Base-by-base conservation (phyloP, 2,888 invertebrate species). In the Melieria picta region DNA sequence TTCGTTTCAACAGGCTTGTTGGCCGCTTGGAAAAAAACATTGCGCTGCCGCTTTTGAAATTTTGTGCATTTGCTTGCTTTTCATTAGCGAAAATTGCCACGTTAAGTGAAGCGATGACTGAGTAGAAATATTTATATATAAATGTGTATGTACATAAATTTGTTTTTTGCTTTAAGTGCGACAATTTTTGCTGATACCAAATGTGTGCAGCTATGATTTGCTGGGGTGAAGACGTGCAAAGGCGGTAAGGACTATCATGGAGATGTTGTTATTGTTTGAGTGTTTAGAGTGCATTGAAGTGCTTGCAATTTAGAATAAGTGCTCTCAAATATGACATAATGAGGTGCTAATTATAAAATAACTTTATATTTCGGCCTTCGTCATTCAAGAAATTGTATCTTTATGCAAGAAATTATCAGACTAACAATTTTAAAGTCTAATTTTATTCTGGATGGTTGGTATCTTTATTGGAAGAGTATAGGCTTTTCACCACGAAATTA, bases 81-180 rank as follows among this genome's bases (percentile, higher is more conserved):
- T 78, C 77, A 80, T 82, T 80, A 76, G 78, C 77, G 10, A 82
- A 76, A 72, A 73, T 72, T 76, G 80, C 81, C 82, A 82, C 80
- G 82, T 73, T 71, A 66, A 74, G 75, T 72, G 74, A 43, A 56
- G 65, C n/a, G 52, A 46, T 46, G 63, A 42, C 30, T 13, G 58
- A 42, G 16, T n/a, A 58, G 10, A 58, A 58, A 30, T 30, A 30
- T 30, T 30, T 30, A 30, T 30, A 3, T 30, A 30, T 7, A 50
- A 50, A 10, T 50, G 3, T 50, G 50, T 10, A 50, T 50, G 50
- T 10, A 10, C 11, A 50, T 50, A 50, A 2, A 50, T 9, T 50
- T 50, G 9, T 50, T 50, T 50, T 50, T 50, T 50, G 2, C 9
- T 50, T 50, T 50, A 50, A 10, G 9, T 50, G 11, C 11, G 9